A percentile compares a stretch with the other conserved stretches of the same genome.
Evolutionary conservation across 1,140 invertebrate genomes (phyloP).

Genomic region (Hormaphis cornu): DNA sequence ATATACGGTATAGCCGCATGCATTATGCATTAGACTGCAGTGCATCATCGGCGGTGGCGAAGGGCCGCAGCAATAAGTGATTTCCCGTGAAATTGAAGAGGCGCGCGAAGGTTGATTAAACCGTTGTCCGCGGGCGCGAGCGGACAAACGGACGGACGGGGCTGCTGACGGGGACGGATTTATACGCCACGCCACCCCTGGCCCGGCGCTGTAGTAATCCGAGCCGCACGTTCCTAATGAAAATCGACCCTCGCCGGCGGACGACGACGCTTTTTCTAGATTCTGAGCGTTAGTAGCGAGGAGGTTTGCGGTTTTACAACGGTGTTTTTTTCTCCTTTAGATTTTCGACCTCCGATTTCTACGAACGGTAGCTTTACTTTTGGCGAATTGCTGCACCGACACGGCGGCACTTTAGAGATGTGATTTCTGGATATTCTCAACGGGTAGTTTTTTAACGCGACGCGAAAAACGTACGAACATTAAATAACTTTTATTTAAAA

Average conservation of each 20-base stretch:
- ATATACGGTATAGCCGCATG: background rate
- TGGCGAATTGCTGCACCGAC: too few species aligned
- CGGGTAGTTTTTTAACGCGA: too few species aligned
- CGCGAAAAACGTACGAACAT: too few species aligned
- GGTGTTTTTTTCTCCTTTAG: too few species aligned
- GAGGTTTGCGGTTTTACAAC: too few species aligned
- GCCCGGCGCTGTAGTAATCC: too few species aligned
- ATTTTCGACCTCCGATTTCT: too few species aligned
- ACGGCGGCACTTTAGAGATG: too few species aligned
- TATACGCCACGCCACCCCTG: background rate
- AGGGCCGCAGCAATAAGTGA: background rate
- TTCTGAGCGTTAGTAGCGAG: background rate
- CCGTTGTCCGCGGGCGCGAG: background rate
- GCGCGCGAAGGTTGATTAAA: conserved; percentile 14
- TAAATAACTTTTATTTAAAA: too few species aligned
- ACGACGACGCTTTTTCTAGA: background rate
- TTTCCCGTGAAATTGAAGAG: conserved; percentile 5
- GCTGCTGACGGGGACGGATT: background rate
- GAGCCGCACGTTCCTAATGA: conserved; percentile 13
- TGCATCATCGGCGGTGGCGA: background rate
- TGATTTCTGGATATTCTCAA: too few species aligned
- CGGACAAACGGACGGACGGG: background rate
- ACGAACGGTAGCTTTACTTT: too few species aligned
- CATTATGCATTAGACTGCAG: conserved; percentile 22
- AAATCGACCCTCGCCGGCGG: background rate